phyloP scores from a whole-genome alignment of 1,140 invertebrate genomes.

The Sminthurinus signatus region DNA sequence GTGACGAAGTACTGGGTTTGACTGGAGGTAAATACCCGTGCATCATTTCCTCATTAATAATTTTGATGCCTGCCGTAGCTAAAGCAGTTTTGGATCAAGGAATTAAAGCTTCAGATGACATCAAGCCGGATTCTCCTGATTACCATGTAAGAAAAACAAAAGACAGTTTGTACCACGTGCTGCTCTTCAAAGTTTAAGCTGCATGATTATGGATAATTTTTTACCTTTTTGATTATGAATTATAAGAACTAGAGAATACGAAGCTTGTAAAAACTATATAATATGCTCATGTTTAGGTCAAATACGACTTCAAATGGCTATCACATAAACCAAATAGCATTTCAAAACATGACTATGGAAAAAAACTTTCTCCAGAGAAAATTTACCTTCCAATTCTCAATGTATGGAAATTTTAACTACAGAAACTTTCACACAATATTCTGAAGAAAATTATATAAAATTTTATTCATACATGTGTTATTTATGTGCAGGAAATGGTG shows the following conservation, averaged over 20 bases:
- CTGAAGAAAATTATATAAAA: too few species aligned
- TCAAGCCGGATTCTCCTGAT: slow-evolving; percentile 71
- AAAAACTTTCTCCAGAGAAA: too few species aligned
- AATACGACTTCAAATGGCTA: slow-evolving; percentile 61
- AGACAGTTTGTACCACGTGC: too few species aligned
- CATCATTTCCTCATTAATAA: too few species aligned
- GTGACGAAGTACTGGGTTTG: slow-evolving; percentile 63
- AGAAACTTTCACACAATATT: too few species aligned
- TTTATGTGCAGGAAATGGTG: slow-evolving; percentile 63
- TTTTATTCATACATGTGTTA: too few species aligned
- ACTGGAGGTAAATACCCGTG: slow-evolving; percentile 68
- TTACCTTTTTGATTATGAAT: too few species aligned
- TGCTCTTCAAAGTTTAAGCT: too few species aligned
- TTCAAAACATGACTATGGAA: slow-evolving; percentile 48
- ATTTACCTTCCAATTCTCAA: too few species aligned
- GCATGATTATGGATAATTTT: slow-evolving; percentile 35
- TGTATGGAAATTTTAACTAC: too few species aligned
- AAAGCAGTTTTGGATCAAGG: slow-evolving; percentile 71
- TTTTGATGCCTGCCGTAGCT: slow-evolving; percentile 68
- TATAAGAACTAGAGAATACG: too few species aligned
- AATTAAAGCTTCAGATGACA: slow-evolving; percentile 69
- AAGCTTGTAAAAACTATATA: slow-evolving; percentile 37
- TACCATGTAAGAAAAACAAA: slow-evolving; percentile 62
- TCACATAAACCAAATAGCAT: too few species aligned
- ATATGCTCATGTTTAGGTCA: slow-evolving; percentile 50